phyloP scores from a whole-genome alignment of 2,113 vertebrate species.

The Sinocyclocheilus anophthalmus region DNA sequence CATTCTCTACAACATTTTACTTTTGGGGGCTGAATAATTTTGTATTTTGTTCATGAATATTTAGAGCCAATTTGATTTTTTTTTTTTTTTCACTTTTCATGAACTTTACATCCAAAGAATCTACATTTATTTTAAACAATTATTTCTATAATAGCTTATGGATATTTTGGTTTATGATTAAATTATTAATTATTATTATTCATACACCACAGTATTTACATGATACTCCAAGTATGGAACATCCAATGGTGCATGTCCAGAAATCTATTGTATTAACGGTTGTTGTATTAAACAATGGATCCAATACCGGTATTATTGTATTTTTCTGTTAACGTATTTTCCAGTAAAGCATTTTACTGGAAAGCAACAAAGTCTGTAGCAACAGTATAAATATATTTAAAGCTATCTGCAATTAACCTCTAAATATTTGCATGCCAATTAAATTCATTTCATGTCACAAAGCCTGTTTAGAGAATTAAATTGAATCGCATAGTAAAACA shows the following conservation, averaged over 20 bases:
- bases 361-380: background rate
- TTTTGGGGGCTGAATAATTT: too few species aligned
- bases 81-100: too few species aligned
- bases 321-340: background rate
- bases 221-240: background rate
- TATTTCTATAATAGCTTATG: too few species aligned
- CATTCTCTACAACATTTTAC: too few species aligned
- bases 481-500: slow-evolving; percentile 56
- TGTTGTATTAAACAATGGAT: background rate
- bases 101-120: too few species aligned
- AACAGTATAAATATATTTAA: background rate
- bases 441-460: slow-evolving; percentile 70
- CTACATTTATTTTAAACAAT: too few species aligned
- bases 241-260: background rate
- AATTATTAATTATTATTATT: background rate
- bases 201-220: background rate
- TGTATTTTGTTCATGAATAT: too few species aligned
- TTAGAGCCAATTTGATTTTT: too few species aligned
- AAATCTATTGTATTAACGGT: background rate
- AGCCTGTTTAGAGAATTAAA: slow-evolving; percentile 57
- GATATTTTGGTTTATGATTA: too few species aligned
- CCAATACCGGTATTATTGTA: background rate
- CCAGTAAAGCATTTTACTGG: background rate
- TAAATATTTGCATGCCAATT: slow-evolving; percentile 73
- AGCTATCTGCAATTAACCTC: slow-evolving; percentile 8